phyloP scores from a whole-genome alignment of 2,113 vertebrate genomes.

The Aphyosemion australe region DNA sequence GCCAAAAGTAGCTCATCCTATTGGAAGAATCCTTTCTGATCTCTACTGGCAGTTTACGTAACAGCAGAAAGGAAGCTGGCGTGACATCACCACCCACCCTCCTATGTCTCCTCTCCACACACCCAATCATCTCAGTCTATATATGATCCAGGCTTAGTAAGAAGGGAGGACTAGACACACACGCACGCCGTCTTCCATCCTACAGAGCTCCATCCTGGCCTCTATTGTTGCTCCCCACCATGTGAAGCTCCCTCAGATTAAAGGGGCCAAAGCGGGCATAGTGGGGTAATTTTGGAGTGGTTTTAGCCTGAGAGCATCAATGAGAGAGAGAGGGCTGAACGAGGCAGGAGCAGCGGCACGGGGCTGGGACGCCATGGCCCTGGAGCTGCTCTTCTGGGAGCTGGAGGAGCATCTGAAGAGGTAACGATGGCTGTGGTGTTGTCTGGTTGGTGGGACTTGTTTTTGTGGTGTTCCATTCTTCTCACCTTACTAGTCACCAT shows the following conservation, averaged over 20 bases:
- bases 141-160: slow-evolving; percentile 36
- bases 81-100: slow-evolving; percentile 54
- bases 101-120: slow-evolving; percentile 13
- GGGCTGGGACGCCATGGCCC: slow-evolving; percentile 56
- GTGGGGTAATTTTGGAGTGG: slow-evolving; percentile 14
- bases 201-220: slow-evolving; percentile 36
- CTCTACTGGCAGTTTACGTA: slow-evolving; percentile 73
- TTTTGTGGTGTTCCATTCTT: background rate
- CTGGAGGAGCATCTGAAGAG: slow-evolving; percentile 77
- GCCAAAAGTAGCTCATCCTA: slow-evolving; percentile 61
- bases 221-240: slow-evolving; percentile 35
- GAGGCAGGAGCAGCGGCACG: slow-evolving; percentile 45
- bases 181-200: slow-evolving; percentile 19
- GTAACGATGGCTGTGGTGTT: slow-evolving; percentile 60
- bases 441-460: slow-evolving; percentile 12
- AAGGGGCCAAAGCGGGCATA: slow-evolving; percentile 34
- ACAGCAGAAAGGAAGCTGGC: slow-evolving; percentile 59
- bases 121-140: slow-evolving; percentile 46
- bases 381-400: slow-evolving; percentile 75
- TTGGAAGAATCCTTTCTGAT: slow-evolving; percentile 66
- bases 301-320: slow-evolving; percentile 34
- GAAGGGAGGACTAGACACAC: slow-evolving; percentile 17
- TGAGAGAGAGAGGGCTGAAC: slow-evolving; percentile 64
- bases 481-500: background rate
- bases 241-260: slow-evolving; percentile 35